Evolutionary conservation across 2,797 vertebrate genomes (phyloP).

Genomic region (Etheostoma nigrum): DNA sequence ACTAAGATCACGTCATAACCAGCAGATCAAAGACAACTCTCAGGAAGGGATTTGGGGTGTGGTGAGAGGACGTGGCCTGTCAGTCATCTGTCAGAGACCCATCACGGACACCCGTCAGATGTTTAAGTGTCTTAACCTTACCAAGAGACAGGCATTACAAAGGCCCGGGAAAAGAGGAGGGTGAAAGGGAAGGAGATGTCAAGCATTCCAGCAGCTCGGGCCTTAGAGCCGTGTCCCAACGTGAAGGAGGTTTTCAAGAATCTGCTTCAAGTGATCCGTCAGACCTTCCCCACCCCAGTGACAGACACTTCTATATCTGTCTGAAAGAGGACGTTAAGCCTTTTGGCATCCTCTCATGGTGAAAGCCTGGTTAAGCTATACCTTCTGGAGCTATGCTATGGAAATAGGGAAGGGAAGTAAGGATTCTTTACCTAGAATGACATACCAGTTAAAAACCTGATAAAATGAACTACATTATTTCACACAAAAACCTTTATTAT

Average conservation of each 20-base stretch:
- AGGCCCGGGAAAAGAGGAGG: background rate
- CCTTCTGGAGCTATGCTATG: background rate
- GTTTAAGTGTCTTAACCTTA: slow-evolving; percentile 50
- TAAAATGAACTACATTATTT: background rate
- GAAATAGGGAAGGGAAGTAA: background rate
- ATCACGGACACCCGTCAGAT: slow-evolving; percentile 47
- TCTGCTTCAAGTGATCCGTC: slow-evolving; percentile 45
- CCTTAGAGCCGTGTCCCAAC: slow-evolving; percentile 67
- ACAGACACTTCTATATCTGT: slow-evolving; percentile 21
- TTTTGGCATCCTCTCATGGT: slow-evolving; percentile 25
- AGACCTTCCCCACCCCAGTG: slow-evolving; percentile 15
- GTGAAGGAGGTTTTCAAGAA: slow-evolving; percentile 67
- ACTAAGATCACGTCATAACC: slow-evolving; percentile 41
- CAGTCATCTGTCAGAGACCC: slow-evolving; percentile 64
- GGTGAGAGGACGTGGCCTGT: slow-evolving; percentile 40
- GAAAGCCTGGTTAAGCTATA: slow-evolving; percentile 2
- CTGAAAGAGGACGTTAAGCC: slow-evolving; percentile 12
- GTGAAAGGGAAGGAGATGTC: slow-evolving; percentile 20
- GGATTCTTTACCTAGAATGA: background rate
- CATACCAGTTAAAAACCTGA: background rate
- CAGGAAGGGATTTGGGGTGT: slow-evolving; percentile 23
- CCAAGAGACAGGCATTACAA: slow-evolving; percentile 30
- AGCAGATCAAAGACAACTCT: slow-evolving; percentile 60
- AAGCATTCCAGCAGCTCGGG: slow-evolving; percentile 68
- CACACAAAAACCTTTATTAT: background rate